phyloP scores from a whole-genome alignment of 2,113 vertebrate species.

The Neolamprologus caudopunctatus region DNA sequence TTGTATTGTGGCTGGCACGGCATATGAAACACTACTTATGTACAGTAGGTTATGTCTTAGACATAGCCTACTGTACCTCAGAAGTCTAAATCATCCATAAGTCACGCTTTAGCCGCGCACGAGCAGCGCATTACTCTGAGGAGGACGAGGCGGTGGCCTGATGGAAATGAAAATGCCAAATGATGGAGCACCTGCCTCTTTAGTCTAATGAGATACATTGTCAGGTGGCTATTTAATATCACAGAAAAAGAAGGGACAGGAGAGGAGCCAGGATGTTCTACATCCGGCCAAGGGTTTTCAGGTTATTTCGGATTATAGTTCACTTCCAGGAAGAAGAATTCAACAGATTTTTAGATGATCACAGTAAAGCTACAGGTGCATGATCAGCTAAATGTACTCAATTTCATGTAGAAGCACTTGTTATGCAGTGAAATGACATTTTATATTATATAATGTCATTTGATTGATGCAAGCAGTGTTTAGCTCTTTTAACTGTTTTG shows the following conservation, averaged over 20 bases:
- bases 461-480: not conserved
- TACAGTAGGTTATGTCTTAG: not conserved
- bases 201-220: slow-evolving; percentile 50
- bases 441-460: not conserved
- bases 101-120: not conserved
- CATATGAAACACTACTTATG: not conserved
- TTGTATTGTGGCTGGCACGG: not conserved
- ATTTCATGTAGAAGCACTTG: not conserved
- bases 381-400: not conserved
- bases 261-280: not conserved
- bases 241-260: not conserved
- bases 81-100: not conserved
- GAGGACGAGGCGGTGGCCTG: not conserved
- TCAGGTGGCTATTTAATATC: slow-evolving; percentile 52
- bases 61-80: not conserved
- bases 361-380: not conserved
- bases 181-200: slow-evolving; percentile 52
- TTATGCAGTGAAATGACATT: not conserved
- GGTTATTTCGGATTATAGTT: slow-evolving; percentile 5
- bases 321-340: not conserved
- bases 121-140: slow-evolving; percentile 4
- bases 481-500: not conserved
- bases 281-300: not conserved
- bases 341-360: not conserved
- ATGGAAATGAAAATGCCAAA: slow-evolving; percentile 41